phyloP scores from a whole-genome alignment of 37 sponge, comb jelly and placozoan species.

The Bolinopsis microptera region DNA sequence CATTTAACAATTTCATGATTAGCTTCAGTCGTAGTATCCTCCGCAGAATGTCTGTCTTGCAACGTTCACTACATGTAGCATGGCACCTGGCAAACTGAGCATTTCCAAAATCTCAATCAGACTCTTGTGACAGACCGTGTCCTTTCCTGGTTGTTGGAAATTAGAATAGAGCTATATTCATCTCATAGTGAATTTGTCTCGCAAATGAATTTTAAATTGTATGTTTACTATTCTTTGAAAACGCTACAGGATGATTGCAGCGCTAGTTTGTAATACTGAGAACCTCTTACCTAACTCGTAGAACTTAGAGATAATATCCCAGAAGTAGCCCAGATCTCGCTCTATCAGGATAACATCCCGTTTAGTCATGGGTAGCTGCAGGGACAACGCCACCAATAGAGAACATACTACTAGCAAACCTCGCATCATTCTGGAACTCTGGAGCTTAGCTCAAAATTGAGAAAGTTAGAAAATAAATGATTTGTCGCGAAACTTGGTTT shows the following conservation, averaged over 20 bases:
- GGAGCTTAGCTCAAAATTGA: not conserved
- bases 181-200: not conserved
- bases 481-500: not conserved
- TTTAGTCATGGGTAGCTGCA: not conserved
- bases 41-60: slow-evolving; percentile 38
- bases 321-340: not conserved
- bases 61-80: not conserved
- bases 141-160: not conserved
- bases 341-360: not conserved
- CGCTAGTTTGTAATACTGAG: too few species aligned
- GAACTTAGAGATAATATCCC: not conserved
- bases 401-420: not conserved
- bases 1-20: too few species aligned
- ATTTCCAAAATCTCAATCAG: not conserved
- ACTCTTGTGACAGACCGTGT: not conserved
- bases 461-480: not conserved
- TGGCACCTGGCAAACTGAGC: not conserved
- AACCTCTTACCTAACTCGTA: not conserved
- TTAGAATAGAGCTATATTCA: not conserved
- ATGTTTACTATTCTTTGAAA: too few species aligned
- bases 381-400: not conserved
- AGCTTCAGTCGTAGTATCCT: not conserved
- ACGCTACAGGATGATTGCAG: too few species aligned
- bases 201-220: too few species aligned
- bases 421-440: not conserved